Base-by-base conservation (phyloP, 2,113 vertebrate genomes). In the Hymenochirus boettgeri region DNA sequence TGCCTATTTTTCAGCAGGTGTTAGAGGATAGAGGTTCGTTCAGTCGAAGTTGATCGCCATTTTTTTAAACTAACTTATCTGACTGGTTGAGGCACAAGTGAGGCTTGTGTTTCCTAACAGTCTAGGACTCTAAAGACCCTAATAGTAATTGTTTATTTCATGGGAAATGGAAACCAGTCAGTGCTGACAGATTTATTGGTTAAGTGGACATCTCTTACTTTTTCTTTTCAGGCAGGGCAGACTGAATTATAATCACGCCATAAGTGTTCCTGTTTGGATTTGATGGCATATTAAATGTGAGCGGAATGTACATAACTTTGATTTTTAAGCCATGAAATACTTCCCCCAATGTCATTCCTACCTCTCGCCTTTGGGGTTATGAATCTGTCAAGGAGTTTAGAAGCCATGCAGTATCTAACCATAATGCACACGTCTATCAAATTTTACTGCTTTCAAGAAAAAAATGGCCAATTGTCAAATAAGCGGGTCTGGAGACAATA, bases 121-220 rank as follows among this genome's bases (percentile, higher is more conserved):
- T 77, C 80, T 79, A 70, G 71, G 76, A 73, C 80, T 86, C 86
- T 83, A 87, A 89, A 88, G 80, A 75, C 79, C 71, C 74, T 82
- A 81, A 79, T 70, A 77, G 79, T 79, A 79, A 88, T 89, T 90
- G 85, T 85, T 89, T 87, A 87, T 89, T 85, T 88, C 82, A 71
- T 78, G 86, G 86, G 85, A 89, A 90, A 90, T 85, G 80, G 83
- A 85, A 79, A 81, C 79, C 84, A 87, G 80, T 88, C 75, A 76
- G 86, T 72, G 87, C 86, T 85, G 86, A 89, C 85, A 89, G 86
- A 89, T 89, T 89, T 90, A 90, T 85, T 88, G 77, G 80, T 83
- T 84, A 86, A 85, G 80, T 84, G 84, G 79, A 86, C 83, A 89
- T 85, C 86, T 73, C 81, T 27, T 35, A 46, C 27, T 25, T n/a